Percentiles rank a stretch among this genome's conserved stretches.
These are phyloP conservation scores for Microcebus jonahi DNA, from an alignment of 2,113 vertebrate species.

Conservation along the genomic window DNA sequence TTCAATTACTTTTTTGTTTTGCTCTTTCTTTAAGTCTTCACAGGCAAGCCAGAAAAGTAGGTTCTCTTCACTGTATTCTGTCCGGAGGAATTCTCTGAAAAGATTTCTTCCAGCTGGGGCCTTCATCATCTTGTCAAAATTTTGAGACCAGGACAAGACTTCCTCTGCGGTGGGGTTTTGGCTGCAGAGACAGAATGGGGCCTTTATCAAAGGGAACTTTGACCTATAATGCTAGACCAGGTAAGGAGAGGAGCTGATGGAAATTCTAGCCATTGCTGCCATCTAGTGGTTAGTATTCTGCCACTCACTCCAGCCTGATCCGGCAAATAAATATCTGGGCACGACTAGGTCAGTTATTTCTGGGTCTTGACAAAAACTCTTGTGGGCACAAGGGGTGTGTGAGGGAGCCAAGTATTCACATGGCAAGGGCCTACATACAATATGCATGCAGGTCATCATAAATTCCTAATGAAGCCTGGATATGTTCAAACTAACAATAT, in stretches of 20 bases:
- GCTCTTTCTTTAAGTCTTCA: conserved; percentile 96
- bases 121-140: conserved; percentile 99
- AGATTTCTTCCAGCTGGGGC: conserved; percentile 93
- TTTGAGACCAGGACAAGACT: conserved; percentile 96
- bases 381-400: neutral
- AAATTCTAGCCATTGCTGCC: conserved; percentile 12
- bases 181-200: conserved; percentile 78
- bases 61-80: conserved; percentile 99
- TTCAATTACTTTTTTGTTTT: conserved; percentile 90
- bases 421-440: neutral
- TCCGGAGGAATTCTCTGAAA: conserved; percentile 96
- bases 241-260: neutral
- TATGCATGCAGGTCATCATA: too few species aligned
- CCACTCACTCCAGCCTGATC: neutral
- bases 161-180: conserved; percentile 93
- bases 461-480: neutral
- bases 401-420: neutral
- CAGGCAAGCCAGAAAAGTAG: conserved; percentile 99
- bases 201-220: conserved; percentile 50
- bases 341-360: neutral
- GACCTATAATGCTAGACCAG: fast-evolving
- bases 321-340: neutral
- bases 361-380: neutral
- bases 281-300: conserved; percentile 15
- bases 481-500: neutral